Evolutionary conservation across 2,888 invertebrate species (phyloP).

Genomic region (Phengaris alcon): DNA sequence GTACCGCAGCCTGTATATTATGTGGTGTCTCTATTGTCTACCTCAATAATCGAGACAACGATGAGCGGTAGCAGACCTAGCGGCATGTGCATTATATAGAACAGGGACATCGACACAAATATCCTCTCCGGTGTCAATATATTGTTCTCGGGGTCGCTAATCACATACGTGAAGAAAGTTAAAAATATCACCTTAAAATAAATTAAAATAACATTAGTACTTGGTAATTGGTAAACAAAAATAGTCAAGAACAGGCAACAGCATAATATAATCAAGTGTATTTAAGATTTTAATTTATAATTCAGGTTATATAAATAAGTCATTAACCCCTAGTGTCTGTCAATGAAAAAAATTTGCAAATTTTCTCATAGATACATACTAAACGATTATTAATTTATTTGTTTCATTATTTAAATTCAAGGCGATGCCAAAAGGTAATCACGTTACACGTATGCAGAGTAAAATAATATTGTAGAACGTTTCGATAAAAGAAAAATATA

Average conservation of each 20-base stretch:
- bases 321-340: not conserved
- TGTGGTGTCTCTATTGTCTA: slow-evolving; percentile 47
- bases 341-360: not conserved
- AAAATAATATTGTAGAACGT: too few species aligned
- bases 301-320: not conserved
- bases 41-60: slow-evolving; percentile 87
- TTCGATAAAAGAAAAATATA: too few species aligned
- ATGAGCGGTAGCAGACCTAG: slow-evolving; percentile 89
- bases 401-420: not conserved
- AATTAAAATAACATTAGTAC: slow-evolving; percentile 33
- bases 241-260: too few species aligned
- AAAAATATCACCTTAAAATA: slow-evolving; percentile 86
- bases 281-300: not conserved
- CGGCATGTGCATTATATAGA: slow-evolving; percentile 92
- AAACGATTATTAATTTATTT: not conserved
- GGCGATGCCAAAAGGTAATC: not conserved
- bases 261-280: not conserved
- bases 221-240: too few species aligned
- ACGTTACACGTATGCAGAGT: too few species aligned
- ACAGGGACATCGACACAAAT: slow-evolving; percentile 92
- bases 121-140: slow-evolving; percentile 88
- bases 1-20: slow-evolving; percentile 60
- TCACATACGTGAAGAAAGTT: slow-evolving; percentile 90
- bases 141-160: slow-evolving; percentile 82
- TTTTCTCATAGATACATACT: slow-evolving; percentile 9